Conservation (phyloP, 2,797 vertebrate genomes). For the Melanotaenia boesemani region DNA sequence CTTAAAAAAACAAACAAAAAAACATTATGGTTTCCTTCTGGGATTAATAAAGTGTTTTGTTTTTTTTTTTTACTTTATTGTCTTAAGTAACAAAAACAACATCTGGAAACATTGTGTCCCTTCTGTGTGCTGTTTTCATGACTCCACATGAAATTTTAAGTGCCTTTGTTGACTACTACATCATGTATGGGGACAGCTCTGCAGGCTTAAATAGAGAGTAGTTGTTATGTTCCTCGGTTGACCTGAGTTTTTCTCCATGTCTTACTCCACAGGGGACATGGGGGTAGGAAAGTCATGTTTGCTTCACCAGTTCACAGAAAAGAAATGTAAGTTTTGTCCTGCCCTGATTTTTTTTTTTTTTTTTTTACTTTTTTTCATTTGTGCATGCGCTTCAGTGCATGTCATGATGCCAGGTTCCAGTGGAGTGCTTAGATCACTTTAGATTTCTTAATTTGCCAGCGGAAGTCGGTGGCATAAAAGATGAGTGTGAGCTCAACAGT, state of each 20-base stretch:
- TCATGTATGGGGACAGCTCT: slow-evolving; percentile 36
- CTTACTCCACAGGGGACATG: slow-evolving; percentile 91
- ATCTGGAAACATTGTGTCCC: not conserved
- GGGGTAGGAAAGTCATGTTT: slow-evolving; percentile 99
- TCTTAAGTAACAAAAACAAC: not conserved
- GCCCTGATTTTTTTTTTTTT: slow-evolving; percentile 8
- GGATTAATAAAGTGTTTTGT: not conserved
- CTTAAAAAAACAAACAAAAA: no score
- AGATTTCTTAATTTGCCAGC: slow-evolving; percentile 55
- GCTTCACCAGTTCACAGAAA: slow-evolving; percentile 99
- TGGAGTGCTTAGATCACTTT: slow-evolving; percentile 53
- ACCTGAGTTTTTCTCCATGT: slow-evolving; percentile 45
- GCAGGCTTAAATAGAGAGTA: slow-evolving; percentile 42
- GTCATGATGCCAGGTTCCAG: slow-evolving; percentile 63
- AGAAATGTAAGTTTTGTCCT: slow-evolving; percentile 94
- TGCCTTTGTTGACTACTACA: slow-evolving; percentile 17
- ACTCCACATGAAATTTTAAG: slow-evolving; percentile 33
- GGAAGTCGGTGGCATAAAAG: slow-evolving; percentile 61
- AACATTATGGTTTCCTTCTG: no score
- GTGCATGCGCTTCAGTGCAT: slow-evolving; percentile 26
- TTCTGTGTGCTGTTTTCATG: not conserved
- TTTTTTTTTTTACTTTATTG: no score
- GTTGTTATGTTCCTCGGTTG: slow-evolving; percentile 47
- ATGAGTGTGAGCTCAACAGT: slow-evolving; percentile 61
- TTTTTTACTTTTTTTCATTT: slow-evolving; percentile 18